Percentiles rank a stretch among this genome's conserved stretches.
These are phyloP conservation scores for Australoheros facetus DNA, from an alignment of 2,797 vertebrate genomes.

Conservation along the genomic window DNA sequence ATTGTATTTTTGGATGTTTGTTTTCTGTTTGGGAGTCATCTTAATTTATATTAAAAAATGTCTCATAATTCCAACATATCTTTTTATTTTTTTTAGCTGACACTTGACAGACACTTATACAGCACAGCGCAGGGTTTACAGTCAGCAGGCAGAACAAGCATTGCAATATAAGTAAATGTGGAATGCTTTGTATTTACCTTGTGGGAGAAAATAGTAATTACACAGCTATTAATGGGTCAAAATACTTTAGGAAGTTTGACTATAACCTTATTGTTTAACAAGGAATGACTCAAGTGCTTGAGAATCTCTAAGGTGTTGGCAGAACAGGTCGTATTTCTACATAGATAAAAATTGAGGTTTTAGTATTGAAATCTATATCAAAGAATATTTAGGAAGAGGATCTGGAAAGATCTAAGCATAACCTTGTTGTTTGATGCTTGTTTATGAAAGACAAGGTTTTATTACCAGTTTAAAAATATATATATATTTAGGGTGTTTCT, in stretches of 20 bases:
- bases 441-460: neutral
- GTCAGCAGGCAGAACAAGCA: constrained; percentile 3
- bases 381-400: neutral
- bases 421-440: neutral
- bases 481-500: neutral
- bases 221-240: neutral
- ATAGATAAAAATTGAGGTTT: no score
- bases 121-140: neutral
- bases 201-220: neutral
- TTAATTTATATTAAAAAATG: constrained; percentile 85
- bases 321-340: no score
- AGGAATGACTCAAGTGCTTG: neutral
- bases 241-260: neutral
- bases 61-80: constrained; percentile 58
- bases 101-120: neutral
- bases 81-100: neutral
- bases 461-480: neutral
- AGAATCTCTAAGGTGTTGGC: neutral
- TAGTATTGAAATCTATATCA: neutral
- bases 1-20: constrained; percentile 79
- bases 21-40: constrained; percentile 74
- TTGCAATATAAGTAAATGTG: constrained; percentile 15
- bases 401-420: neutral
- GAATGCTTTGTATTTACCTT: constrained; percentile 20
- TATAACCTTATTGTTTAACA: neutral